Base-by-base conservation (phyloP, 1,140 invertebrate genomes). In the Calycopis cecrops region DNA sequence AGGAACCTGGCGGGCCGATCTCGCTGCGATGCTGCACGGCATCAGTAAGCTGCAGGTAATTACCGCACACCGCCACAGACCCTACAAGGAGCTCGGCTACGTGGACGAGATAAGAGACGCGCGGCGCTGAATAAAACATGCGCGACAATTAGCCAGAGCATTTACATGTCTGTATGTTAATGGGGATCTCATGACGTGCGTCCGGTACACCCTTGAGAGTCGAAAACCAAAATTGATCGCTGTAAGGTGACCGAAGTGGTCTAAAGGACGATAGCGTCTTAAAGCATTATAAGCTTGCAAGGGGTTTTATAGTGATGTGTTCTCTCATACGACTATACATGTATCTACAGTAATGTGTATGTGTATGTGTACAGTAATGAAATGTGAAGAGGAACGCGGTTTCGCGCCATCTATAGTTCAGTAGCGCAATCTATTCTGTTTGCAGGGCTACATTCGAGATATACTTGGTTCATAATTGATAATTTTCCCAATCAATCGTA, bases 11-110 rank as follows among this genome's bases (percentile, higher is more conserved):
- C 54, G 35, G 47, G 53, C 44, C 34, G 33, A 37, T 55, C 34
- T 1, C 14, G 35, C 33, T 16, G 35, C 11, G 28, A n/a, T n/a
- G 8, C 7, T 47, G 9, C 35, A 33, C 33, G 48, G 12, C 12
- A 9, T 14, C 28, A 11, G 6, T 14, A 14, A 10, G 21, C 6
- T 12, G 9, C 10, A 16, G 44, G 21, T n/a, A n/a, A n/a, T n/a
- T n/a, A n/a, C 6, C 4, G 17, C 12, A 16, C 3, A 3, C 44
- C 8, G 21, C n/a, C n/a, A 48, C 35, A n/a, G 17, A 16, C 52
- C 52, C 18, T 53, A 44, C 42, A 53, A 42, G 52, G 52, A 16
- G 21, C 14, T 12, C 21, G 38, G 52, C 52, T 53, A 42, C 16
- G 14, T 9, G 16, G 17, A 35, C 18, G 52, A 12, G 38, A 53